Conservation (phyloP, 2,888 invertebrate genomes). For the Cheilosia urbana region DNA sequence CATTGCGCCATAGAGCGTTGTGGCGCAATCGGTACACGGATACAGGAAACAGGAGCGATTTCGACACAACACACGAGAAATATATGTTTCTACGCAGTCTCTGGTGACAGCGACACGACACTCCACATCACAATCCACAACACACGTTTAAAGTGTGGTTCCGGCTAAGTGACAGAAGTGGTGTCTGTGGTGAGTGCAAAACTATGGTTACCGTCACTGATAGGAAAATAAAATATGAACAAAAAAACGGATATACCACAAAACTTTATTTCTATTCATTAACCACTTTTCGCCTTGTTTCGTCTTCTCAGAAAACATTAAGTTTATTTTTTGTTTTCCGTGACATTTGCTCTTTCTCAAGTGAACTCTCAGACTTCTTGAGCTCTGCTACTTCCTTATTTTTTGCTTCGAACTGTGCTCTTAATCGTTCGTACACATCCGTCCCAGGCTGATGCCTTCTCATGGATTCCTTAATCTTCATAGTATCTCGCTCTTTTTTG, state of each 20-base stretch:
- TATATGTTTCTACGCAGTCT: no score
- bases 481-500: slow-evolving; percentile 88
- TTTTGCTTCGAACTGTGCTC: slow-evolving; percentile 86
- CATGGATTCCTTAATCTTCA: slow-evolving; percentile 87
- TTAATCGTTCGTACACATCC: slow-evolving; percentile 86
- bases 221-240: neutral
- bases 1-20: no score
- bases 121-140: no score
- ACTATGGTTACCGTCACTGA: no score
- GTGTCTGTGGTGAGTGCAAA: no score
- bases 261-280: slow-evolving; percentile 28
- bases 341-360: slow-evolving; percentile 88
- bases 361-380: slow-evolving; percentile 86
- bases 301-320: slow-evolving; percentile 87
- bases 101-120: no score
- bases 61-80: no score
- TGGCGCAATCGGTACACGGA: no score
- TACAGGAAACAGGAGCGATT: no score
- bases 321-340: slow-evolving; percentile 91
- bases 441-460: slow-evolving; percentile 86
- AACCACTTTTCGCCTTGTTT: neutral
- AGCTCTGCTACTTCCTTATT: slow-evolving; percentile 87
- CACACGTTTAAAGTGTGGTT: no score
- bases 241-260: slow-evolving; percentile 76
- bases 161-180: no score